Percentiles rank a stretch among this genome's conserved stretches.
Conservation (phyloP, 2,888 invertebrate species). For the Theristus sp. region DNA sequence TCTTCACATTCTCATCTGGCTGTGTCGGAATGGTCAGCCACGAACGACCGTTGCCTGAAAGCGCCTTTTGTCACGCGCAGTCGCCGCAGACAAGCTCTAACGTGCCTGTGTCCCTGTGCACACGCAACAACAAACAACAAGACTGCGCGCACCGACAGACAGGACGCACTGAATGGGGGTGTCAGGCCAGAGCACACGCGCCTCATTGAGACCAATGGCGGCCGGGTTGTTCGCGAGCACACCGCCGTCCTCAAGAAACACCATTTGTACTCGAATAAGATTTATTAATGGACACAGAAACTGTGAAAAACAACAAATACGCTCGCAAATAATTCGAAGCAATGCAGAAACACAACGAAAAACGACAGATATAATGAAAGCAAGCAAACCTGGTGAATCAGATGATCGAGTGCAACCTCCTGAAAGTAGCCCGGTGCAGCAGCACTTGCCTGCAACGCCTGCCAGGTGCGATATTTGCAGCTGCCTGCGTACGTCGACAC, state of each 20-base stretch:
- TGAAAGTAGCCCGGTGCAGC: conserved; percentile 80
- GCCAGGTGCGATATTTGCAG: conserved; percentile 40
- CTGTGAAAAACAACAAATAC: background rate
- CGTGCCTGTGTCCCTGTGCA: background rate
- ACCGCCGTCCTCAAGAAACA: conserved; percentile 53
- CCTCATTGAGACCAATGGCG: conserved; percentile 69
- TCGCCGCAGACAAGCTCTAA: background rate
- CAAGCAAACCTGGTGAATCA: background rate
- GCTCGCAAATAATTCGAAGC: background rate
- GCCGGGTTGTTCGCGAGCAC: conserved; percentile 71
- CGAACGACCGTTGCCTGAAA: background rate
- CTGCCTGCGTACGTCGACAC: conserved; percentile 13
- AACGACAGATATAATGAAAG: no score
- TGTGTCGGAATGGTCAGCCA: conserved; percentile 2
- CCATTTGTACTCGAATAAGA: no score
- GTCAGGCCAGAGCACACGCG: conserved; percentile 59
- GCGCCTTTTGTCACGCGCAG: no score
- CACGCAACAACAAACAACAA: background rate
- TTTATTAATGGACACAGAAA: no score
- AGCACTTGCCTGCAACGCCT: conserved; percentile 66
- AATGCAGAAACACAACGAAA: background rate
- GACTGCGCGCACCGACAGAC: conserved; percentile 59
- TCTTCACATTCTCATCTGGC: background rate
- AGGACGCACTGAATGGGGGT: conserved; percentile 54
- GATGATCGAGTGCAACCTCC: conserved; percentile 46